Percentiles rank a stretch among this genome's conserved stretches.
phyloP scores from a whole-genome alignment of 1,140 invertebrate species.

The Leptopilina boulardi region DNA sequence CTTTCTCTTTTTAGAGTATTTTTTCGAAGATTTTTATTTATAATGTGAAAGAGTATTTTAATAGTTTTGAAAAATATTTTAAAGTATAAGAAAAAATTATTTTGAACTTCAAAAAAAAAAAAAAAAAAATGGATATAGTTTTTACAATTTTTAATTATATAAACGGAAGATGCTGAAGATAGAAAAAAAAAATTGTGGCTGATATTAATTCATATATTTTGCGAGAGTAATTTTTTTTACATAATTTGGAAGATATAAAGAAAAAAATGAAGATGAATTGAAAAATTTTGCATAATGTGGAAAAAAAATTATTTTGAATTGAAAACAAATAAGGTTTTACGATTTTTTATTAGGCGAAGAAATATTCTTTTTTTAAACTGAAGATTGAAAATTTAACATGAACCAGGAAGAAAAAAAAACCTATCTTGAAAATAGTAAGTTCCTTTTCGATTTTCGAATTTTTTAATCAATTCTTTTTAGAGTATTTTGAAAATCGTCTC shows the following conservation, averaged over 20 bases:
- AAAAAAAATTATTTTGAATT: no score
- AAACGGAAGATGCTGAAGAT: background rate
- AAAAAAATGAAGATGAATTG: background rate
- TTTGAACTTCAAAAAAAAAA: background rate
- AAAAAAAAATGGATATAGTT: background rate
- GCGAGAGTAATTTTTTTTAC: no score
- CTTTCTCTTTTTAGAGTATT: background rate
- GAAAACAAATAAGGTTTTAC: no score
- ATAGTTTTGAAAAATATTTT: no score
- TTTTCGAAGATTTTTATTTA: no score
- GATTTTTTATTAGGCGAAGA: no score
- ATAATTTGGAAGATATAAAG: background rate
- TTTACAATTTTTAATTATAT: background rate
- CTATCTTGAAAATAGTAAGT: background rate
- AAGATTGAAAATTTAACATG: no score
- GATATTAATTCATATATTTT: no score
- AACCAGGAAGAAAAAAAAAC: no score
- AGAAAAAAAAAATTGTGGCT: no score
- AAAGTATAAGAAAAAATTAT: background rate
- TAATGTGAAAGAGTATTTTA: no score
- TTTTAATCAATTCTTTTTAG: slow-evolving; percentile 3
- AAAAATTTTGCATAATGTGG: background rate
- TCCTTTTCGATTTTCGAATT: background rate
- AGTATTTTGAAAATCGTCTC: background rate
- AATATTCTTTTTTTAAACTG: no score